These are phyloP conservation scores for Sorex fumeus DNA, from an alignment of 2,113 vertebrate species.

Conservation along the genomic window DNA sequence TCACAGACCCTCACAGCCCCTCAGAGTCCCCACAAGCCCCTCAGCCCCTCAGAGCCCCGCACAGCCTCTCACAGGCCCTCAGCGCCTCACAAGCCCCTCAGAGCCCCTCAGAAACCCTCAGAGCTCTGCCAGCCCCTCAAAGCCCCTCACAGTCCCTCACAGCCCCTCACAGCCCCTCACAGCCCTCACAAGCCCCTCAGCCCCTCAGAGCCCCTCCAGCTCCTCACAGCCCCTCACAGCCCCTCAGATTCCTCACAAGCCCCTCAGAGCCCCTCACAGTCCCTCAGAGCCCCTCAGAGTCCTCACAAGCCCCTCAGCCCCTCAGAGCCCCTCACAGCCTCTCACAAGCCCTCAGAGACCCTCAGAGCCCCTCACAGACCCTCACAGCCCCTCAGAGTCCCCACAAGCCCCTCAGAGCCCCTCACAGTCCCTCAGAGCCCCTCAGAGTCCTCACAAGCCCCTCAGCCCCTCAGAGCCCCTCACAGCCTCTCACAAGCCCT, in stretches of 20 bases:
- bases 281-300: neutral
- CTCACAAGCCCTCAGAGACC: neutral
- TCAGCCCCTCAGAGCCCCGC: neutral
- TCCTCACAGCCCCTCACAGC: no score
- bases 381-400: neutral
- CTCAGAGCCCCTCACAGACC: neutral
- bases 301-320: neutral
- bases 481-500: no score
- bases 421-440: no score
- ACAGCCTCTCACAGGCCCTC: neutral
- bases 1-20: neutral
- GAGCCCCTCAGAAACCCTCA: neutral
- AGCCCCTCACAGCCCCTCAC: fast-evolving
- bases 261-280: no score
- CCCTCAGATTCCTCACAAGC: no score
- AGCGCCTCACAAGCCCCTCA: neutral
- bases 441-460: neutral
- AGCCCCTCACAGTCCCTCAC: neutral
- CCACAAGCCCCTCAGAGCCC: neutral
- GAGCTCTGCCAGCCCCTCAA: neutral
- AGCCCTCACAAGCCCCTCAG: neutral
- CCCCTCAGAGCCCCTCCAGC: no score
- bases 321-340: neutral
- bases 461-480: no score
- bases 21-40: neutral